A percentile compares a stretch with the other conserved stretches of the same genome.
These are phyloP conservation scores for Lagorchestes hirsutus DNA, from an alignment of 2,797 vertebrate species.

Conservation along the genomic window DNA sequence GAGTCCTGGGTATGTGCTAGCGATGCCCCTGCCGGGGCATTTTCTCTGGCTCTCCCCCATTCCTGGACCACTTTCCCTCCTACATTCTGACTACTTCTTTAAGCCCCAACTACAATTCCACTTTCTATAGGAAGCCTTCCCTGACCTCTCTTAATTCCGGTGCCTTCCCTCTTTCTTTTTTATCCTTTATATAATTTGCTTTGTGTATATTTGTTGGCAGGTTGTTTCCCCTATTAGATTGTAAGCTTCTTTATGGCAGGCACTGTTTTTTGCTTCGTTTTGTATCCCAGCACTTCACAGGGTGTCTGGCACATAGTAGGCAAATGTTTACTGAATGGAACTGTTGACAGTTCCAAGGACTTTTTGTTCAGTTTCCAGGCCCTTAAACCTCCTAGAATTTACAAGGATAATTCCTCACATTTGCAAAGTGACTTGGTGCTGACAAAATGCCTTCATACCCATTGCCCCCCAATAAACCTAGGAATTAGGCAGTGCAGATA, in stretches of 20 bases:
- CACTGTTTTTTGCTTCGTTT: not conserved
- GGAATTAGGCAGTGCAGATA: not conserved
- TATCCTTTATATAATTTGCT: not conserved
- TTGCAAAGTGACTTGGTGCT: not conserved
- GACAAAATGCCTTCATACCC: not conserved
- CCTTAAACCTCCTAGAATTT: not conserved
- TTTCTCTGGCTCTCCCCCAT: not conserved
- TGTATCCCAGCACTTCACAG: not conserved
- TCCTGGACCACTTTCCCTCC: not conserved
- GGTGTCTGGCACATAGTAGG: not conserved
- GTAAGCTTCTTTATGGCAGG: not conserved
- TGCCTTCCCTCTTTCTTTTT: not conserved
- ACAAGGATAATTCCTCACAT: not conserved
- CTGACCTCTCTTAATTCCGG: not conserved
- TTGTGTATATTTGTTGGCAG: not conserved
- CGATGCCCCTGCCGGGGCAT: not conserved
- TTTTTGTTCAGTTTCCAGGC: not conserved
- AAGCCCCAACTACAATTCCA: not conserved
- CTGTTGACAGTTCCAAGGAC: not conserved
- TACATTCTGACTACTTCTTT: not conserved
- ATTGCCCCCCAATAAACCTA: not conserved
- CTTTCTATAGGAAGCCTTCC: not conserved
- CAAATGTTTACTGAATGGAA: not conserved
- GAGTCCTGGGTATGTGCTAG: not conserved
- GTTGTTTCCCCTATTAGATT: not conserved